phyloP scores from a whole-genome alignment of 1,140 invertebrate species.

The Drosophila lacertosa region DNA sequence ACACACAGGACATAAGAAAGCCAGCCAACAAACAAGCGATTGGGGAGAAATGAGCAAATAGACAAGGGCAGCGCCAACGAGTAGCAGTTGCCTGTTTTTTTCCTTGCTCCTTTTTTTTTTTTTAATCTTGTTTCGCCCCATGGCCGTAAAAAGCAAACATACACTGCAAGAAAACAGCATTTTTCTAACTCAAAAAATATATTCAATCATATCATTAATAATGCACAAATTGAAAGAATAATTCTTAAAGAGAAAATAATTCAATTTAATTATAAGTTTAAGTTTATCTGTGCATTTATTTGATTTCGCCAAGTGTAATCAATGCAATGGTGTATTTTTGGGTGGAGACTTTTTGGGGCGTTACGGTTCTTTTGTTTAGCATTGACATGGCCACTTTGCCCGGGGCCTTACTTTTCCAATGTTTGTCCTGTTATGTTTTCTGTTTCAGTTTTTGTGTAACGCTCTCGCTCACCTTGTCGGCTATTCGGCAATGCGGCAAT shows the following conservation, averaged over 20 bases:
- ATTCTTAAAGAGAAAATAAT: too few species aligned
- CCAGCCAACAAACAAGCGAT: slow-evolving; percentile 77
- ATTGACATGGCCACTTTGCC: slow-evolving; percentile 83
- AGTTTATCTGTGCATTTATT: too few species aligned
- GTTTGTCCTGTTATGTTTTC: slow-evolving; percentile 68
- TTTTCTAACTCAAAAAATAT: too few species aligned
- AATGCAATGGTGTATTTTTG: slow-evolving; percentile 35
- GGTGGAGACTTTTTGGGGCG: slow-evolving; percentile 20
- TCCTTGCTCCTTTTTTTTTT: slow-evolving; percentile 1
- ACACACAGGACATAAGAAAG: slow-evolving; percentile 78
- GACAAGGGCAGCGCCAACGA: slow-evolving; percentile 37
- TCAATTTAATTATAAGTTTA: too few species aligned
- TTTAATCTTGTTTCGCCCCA: slow-evolving; percentile 3
- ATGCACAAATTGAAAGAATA: too few species aligned
- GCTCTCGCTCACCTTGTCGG: slow-evolving; percentile 33
- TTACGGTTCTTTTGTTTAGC: slow-evolving; percentile 75
- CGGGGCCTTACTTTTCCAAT: slow-evolving; percentile 68
- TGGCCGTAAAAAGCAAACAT: too few species aligned
- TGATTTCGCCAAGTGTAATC: slow-evolving; percentile 42
- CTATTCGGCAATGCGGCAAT: slow-evolving; percentile 19
- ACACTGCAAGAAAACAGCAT: too few species aligned
- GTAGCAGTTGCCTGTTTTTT: slow-evolving; percentile 18
- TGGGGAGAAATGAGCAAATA: slow-evolving; percentile 63
- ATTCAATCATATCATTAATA: too few species aligned
- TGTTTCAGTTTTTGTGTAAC: slow-evolving; percentile 43